These are phyloP conservation scores for Eidolon helvum DNA, from an alignment of 2,113 vertebrate genomes.

Conservation along the genomic window DNA sequence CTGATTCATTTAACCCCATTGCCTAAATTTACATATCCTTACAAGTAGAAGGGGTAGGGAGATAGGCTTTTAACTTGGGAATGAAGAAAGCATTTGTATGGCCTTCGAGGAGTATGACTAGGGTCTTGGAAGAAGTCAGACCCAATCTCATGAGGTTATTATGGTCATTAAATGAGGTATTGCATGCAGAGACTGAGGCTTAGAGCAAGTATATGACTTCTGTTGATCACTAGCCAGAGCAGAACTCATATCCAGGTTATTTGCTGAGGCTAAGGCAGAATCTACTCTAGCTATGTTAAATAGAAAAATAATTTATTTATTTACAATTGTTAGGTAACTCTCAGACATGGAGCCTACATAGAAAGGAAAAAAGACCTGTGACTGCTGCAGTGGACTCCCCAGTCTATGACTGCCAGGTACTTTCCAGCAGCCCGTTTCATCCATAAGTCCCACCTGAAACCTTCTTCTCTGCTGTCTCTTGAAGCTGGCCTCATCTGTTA, in stretches of 20 bases:
- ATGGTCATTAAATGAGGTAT: neutral
- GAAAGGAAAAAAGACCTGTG: neutral
- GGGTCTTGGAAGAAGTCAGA: neutral
- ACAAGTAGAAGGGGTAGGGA: neutral
- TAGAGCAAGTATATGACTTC: neutral
- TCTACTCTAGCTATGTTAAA: neutral
- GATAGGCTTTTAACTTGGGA: neutral
- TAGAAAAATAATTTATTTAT: neutral
- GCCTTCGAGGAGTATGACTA: neutral
- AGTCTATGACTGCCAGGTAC: neutral
- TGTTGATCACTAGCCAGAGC: neutral
- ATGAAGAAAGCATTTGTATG: neutral
- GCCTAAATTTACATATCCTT: neutral
- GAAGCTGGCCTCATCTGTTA: neutral
- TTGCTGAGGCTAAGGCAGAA: neutral
- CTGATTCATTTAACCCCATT: neutral
- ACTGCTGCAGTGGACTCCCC: neutral
- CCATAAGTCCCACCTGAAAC: neutral
- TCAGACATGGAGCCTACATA: neutral
- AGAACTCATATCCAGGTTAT: neutral
- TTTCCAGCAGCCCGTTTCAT: neutral
- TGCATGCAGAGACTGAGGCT: neutral
- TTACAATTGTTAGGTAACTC: neutral
- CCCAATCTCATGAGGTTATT: neutral
- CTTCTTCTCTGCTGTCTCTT: neutral